Evolutionary conservation across 2,113 vertebrate genomes (phyloP), one percentile per base, ranked within the genome.

Genomic region (Hiodon tergisus): DNA sequence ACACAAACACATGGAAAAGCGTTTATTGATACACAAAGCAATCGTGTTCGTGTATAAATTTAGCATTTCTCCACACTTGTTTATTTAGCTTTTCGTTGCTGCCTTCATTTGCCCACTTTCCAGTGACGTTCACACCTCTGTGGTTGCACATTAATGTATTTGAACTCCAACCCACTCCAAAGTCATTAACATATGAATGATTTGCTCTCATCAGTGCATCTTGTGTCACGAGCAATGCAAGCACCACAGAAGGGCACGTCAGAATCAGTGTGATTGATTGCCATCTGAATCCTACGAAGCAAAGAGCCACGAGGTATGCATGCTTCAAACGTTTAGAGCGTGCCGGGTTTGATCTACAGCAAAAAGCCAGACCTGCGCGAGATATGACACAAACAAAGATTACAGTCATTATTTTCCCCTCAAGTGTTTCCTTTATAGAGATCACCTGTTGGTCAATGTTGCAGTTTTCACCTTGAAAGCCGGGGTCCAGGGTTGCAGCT

Each of bases 381-480:
- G 31, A 31, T 31, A 31, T 2, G 31, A 31, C 31, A 31, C 31
- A 31, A 31, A 31, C 31, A 31, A 31, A 31, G 31, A 31, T 31
- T 31, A 31, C 31, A 31, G 9, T 66, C n/a, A 11, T 14, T 6
- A 3, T 60, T 48, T 66, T 66, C 48, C 7, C 7, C 6, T 47
- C 63, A 47, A 8, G 31, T 4, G 31, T 16, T 17, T 66, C 17
- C 46, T 66, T 17, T 16, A 65, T 3, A 50, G 50, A 9, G 7
- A 69, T 67, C 59, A 54, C 67, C 55, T 74, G 76, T 76, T 73
- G 78, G 66, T 82, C 71, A 82, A 47, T 46, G 59, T 63, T 13
- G 62, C 16, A 58, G 61, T 70, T 73, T 76, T 70, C 46, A 76
- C 68, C 61, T 51, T 9, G 53, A 62, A 73, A 55, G 16, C 51